phyloP scores from a whole-genome alignment of 2,888 invertebrate species.

The Morpho helenor region DNA sequence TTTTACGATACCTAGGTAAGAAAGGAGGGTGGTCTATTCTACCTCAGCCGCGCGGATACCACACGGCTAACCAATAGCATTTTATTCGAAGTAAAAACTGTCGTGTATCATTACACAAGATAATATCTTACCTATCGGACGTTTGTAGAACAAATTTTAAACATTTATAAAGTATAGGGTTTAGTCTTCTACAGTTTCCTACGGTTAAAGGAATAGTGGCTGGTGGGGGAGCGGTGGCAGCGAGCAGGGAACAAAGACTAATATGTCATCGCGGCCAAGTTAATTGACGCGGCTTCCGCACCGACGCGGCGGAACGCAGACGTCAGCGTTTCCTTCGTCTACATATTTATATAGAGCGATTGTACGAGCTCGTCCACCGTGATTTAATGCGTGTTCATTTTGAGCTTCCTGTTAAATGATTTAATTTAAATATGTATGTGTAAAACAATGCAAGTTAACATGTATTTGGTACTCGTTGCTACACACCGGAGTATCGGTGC shows the following conservation, averaged over 20 bases:
- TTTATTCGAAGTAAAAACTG: no score
- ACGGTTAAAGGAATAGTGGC: constrained; percentile 44
- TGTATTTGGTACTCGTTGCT: no score
- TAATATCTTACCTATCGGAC: no score
- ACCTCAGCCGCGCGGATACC: no score
- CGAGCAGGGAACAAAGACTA: constrained; percentile 68
- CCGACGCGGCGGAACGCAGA: constrained; percentile 69
- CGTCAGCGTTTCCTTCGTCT: constrained; percentile 69
- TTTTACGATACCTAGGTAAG: no score
- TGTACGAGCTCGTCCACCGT: constrained; percentile 37
- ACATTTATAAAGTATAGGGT: neutral
- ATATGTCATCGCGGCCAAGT: constrained; percentile 75
- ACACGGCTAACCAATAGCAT: no score
- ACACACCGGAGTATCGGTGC: no score
- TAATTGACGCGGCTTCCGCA: constrained; percentile 78
- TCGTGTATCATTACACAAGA: no score
- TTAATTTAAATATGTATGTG: neutral
- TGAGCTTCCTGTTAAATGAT: constrained; percentile 31
- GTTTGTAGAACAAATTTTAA: no score
- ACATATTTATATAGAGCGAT: constrained; percentile 66
- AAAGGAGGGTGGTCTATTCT: no score
- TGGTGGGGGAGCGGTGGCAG: constrained; percentile 25
- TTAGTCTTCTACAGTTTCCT: constrained; percentile 42
- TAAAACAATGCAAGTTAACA: no score
- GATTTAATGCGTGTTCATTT: constrained; percentile 32